Percentiles rank a stretch among this genome's conserved stretches.
Evolutionary conservation across 2,797 vertebrate genomes (phyloP).

Genomic region (Limnodromus scolopaceus): DNA sequence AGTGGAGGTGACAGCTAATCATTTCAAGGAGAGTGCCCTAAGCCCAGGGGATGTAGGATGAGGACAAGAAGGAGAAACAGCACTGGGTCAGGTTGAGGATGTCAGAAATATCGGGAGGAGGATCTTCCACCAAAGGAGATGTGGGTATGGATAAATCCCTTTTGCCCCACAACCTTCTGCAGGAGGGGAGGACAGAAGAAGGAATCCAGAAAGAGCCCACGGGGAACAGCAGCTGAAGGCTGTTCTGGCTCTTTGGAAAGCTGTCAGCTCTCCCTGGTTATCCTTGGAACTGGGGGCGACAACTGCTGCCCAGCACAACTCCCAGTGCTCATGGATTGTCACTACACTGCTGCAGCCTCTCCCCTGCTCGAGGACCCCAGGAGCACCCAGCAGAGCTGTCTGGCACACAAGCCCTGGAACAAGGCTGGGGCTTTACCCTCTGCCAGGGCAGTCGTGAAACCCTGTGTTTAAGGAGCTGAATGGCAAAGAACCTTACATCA

Average conservation of each 20-base stretch:
- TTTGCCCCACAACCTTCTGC: neutral
- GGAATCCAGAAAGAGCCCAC: neutral
- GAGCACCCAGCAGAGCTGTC: neutral
- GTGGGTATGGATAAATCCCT: neutral
- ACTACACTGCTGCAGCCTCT: neutral
- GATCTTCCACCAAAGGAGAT: neutral
- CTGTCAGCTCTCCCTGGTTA: neutral
- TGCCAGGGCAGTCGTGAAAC: neutral
- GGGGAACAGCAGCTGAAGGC: neutral
- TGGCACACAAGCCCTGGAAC: neutral
- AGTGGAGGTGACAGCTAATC: neutral
- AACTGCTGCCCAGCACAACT: neutral
- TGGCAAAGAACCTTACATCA: neutral
- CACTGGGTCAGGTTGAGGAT: neutral
- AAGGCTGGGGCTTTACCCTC: neutral
- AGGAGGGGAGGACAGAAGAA: neutral
- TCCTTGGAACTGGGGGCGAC: fast-evolving
- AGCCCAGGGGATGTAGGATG: neutral
- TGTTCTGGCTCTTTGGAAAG: neutral
- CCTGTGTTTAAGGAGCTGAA: neutral
- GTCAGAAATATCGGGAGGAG: neutral
- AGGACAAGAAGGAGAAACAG: neutral
- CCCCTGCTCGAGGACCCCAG: neutral
- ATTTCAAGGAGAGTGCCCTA: neutral
- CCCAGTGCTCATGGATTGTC: neutral